phyloP scores from a whole-genome alignment of 2,797 vertebrate genomes.

The Florisuga fusca region DNA sequence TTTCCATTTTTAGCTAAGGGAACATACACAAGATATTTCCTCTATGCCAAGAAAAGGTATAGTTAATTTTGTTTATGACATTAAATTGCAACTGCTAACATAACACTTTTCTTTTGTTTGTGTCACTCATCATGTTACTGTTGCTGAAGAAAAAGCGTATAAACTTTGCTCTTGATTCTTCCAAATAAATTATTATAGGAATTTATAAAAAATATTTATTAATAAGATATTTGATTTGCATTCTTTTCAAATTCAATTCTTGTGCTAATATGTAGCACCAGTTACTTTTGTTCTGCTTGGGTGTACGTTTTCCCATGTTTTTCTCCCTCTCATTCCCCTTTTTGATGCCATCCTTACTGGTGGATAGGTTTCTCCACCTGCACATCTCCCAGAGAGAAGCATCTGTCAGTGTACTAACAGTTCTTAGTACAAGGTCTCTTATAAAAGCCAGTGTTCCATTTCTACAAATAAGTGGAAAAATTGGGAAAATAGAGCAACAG shows the following conservation, averaged over 20 bases:
- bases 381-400: neutral
- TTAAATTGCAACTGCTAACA: neutral
- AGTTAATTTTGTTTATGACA: neutral
- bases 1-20: neutral
- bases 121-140: neutral
- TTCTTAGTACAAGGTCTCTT: neutral
- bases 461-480: neutral
- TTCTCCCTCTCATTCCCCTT: neutral
- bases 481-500: neutral
- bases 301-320: neutral
- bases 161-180: neutral
- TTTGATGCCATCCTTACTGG: neutral
- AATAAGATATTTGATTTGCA: neutral
- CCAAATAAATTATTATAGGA: neutral
- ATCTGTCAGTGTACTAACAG: neutral
- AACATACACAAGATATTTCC: neutral
- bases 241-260: neutral
- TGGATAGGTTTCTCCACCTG: neutral
- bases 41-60: neutral
- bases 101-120: neutral
- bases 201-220: neutral
- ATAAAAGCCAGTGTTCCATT: neutral
- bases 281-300: neutral
- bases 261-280: neutral
- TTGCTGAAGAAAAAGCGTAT: neutral